Conservation (phyloP, 2,797 vertebrate genomes). For the Onychomys leucogaster region DNA sequence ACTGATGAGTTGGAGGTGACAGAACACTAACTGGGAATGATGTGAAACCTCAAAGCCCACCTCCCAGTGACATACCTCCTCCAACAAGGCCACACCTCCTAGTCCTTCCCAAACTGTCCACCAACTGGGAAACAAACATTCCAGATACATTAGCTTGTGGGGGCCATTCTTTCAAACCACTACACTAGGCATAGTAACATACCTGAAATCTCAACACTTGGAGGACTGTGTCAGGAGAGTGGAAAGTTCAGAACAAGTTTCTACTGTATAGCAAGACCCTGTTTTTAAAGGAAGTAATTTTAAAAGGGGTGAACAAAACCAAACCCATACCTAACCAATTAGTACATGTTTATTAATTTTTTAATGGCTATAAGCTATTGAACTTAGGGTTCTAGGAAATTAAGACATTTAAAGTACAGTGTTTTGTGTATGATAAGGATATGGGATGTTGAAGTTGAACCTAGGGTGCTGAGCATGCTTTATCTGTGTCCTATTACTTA, state of each 20-base stretch:
- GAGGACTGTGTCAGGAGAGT: not conserved
- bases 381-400: constrained; percentile 33
- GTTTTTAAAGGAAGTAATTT: not conserved
- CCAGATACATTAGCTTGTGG: not conserved
- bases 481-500: not conserved
- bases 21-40: not conserved
- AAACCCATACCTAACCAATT: not conserved
- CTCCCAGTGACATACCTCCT: no score
- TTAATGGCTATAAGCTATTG: not conserved
- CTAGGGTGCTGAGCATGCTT: not conserved
- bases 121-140: not conserved
- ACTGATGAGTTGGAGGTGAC: not conserved
- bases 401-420: constrained; percentile 42
- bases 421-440: not conserved
- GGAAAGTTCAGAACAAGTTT: not conserved
- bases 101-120: not conserved
- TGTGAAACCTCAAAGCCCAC: not conserved
- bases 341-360: constrained; percentile 35
- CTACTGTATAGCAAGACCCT: not conserved
- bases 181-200: not conserved
- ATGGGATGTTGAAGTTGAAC: not conserved
- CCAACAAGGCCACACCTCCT: not conserved
- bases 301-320: not conserved
- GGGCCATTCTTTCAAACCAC: not conserved
- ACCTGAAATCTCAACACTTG: not conserved